Base-by-base conservation (phyloP, 2,888 invertebrate genomes). In the Alviniconcha strummeri region DNA sequence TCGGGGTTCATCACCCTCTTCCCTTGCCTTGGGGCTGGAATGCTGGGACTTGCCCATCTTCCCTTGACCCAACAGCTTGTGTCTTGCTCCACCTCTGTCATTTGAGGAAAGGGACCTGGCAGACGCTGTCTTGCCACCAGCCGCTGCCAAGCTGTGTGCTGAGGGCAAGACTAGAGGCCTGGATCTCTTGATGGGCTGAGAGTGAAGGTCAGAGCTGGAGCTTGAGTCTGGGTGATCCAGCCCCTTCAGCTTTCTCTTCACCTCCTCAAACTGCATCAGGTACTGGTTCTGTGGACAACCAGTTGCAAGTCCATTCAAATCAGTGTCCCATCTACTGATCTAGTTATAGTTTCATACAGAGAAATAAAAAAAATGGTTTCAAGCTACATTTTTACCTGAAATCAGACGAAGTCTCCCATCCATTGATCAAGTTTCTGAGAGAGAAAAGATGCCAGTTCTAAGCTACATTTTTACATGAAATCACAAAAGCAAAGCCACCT, bases 181-280 rank as follows among this genome's bases (percentile, higher is more conserved):
- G 4, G 81, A 81, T 55, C 75, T 81, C 36, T 75, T 81, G 17
- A 36, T 55, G 36, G 81, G 75, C 15, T 69, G 69, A 55, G 19
- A 6, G 9, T 15, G n/a, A 0, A 11, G 7, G 15, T 72, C 60
- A 6, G 19, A 7, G 56, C 17, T n/a, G 4, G 5, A 13, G 5
- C 8, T 54, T 4, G 71, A 36, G n/a, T 36, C 57, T 17, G 17
- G 55, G 15, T 55, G 55, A 60, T 81, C 75, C n/a, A 81, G 17
- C 7, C 60, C 64, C 56, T 81, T 36, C 60, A 81, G 81, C 36
- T 81, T 81, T 36, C 74, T 19, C 67, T 81, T 81, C 75, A 81
- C 17, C 15, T 81, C 81, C 64, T 81, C 81, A 54, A 81, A 75
- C 75, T 81, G 36, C 60, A 64, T 57, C 52, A 57, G 57, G 19